These are phyloP conservation scores for Semaprochilodus insignis DNA, from an alignment of 2,797 vertebrate species.

Conservation along the genomic window DNA sequence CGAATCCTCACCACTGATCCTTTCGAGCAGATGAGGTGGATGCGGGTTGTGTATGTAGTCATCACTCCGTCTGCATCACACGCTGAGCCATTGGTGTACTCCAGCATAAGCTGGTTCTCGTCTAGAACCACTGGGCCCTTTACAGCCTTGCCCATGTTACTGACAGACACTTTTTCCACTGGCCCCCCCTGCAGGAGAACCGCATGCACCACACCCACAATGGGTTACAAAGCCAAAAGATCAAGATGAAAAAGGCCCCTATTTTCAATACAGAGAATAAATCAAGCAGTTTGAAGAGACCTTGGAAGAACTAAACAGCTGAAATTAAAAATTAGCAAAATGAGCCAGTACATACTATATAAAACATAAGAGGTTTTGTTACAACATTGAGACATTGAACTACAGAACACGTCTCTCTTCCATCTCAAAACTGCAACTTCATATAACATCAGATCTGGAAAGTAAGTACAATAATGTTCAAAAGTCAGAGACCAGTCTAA, in stretches of 20 bases:
- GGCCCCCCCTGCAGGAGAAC: constrained; percentile 69
- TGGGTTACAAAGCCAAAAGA: background rate
- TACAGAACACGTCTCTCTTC: no score
- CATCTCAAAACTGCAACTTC: no score
- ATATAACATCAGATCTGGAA: no score
- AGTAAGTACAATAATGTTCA: no score
- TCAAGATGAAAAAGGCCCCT: background rate
- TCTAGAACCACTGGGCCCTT: constrained; percentile 82
- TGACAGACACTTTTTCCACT: constrained; percentile 83
- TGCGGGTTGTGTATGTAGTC: constrained; percentile 81
- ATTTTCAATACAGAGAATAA: background rate
- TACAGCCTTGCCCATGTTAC: constrained; percentile 89
- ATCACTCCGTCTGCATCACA: constrained; percentile 78
- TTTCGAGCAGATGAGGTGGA: constrained; percentile 88
- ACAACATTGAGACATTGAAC: no score
- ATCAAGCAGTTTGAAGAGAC: background rate
- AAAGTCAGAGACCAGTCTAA: no score
- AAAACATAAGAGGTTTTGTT: no score
- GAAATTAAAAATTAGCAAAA: no score
- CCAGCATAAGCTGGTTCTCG: constrained; percentile 83
- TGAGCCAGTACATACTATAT: no score
- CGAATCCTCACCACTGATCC: constrained; percentile 79
- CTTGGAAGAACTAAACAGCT: no score
- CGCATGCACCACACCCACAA: background rate
- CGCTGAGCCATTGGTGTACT: constrained; percentile 85